Evolutionary conservation across 1,140 invertebrate genomes (phyloP), one percentile per base, ranked within the genome.

Genomic region (Nilaparvata lugens): DNA sequence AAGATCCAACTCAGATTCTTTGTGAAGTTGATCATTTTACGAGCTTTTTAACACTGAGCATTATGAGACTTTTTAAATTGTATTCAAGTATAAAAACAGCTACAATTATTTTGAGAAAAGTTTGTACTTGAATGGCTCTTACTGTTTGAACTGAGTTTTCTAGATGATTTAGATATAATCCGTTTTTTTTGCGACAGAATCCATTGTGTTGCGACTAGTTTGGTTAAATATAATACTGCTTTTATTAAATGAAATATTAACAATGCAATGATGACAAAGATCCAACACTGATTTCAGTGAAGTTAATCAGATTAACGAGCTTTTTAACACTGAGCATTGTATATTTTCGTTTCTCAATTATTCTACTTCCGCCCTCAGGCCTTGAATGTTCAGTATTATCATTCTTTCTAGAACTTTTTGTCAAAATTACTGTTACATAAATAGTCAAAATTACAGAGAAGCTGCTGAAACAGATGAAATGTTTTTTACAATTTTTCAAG

Each of bases 291-390:
- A 60, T 52, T 21, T 7, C 16, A 51, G 53, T 48, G 45, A 28
- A 35, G 38, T 48, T 19, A 2, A 21, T 18, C 21, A 51, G 51
- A 7, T 4, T 48, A 11, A 48, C 60, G 60, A 61, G 60, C 60
- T 61, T 61, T 61, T 61, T 61, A 61, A 61, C 38, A 51, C 60
- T 61, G 60, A 61, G 40, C 43, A 38, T 40, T 38, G 14, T 13
- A n/a, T n/a, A n/a, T 21, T 56, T n/a, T 19, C 16, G n/a, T 6
- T 21, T 9, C 48, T 58, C 13, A 24, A 6, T 3, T 5, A 2
- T 58, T 4, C 5, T 18, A 4, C 2, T 51, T 0, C 43, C 21
- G 38, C 19, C 2, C 56, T 52, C 59, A 62, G 58, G 66, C 61
- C 61, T 19, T 62, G 24, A 48, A 52, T 65, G 61, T 62, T 62